phyloP scores from a whole-genome alignment of 1,140 invertebrate genomes.

The Aradophagus sp. region DNA sequence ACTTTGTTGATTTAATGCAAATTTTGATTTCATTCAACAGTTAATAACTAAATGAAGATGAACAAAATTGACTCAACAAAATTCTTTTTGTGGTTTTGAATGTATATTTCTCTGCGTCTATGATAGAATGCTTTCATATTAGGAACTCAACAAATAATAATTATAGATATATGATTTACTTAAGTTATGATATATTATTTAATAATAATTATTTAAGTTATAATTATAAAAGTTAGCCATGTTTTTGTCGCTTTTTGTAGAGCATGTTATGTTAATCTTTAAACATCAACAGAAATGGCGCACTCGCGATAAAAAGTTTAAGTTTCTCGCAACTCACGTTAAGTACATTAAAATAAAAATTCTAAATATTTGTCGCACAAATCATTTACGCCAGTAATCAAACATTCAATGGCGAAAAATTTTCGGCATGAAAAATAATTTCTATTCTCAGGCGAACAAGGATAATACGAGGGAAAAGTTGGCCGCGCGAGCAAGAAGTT shows the following conservation, averaged over 20 bases:
- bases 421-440: conserved; percentile 30
- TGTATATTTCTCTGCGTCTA: no score
- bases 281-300: conserved; percentile 37
- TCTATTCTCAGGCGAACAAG: conserved; percentile 16
- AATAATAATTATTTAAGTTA: no score
- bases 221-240: conserved; percentile 9
- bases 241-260: conserved; percentile 13
- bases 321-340: conserved; percentile 28
- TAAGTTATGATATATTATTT: no score
- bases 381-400: conserved; percentile 30
- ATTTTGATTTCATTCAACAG: no score
- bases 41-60: no score
- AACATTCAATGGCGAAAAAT: conserved; percentile 35
- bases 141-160: no score
- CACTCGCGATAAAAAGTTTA: conserved; percentile 41
- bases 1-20: no score
- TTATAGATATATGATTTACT: no score
- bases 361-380: conserved; percentile 30
- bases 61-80: no score
- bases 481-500: conserved; percentile 9
- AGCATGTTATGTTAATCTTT: conserved; percentile 40
- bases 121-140: no score
- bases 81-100: no score
- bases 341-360: conserved; percentile 47
- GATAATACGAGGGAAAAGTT: conserved; percentile 20